Base-by-base conservation (phyloP, 2,888 invertebrate genomes). In the Tinea semifulvella region DNA sequence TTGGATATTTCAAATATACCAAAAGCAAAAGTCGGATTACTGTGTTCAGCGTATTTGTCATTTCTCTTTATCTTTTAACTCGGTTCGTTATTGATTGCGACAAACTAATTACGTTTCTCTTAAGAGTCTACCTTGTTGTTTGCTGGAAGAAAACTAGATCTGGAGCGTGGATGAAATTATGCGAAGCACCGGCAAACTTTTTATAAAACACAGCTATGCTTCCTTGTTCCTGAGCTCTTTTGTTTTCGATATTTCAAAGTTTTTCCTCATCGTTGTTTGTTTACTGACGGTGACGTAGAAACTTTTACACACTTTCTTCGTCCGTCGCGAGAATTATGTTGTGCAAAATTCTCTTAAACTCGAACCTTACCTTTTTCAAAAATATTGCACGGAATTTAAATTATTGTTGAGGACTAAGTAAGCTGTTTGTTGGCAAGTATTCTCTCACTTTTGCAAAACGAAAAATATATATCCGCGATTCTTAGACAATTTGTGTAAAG, bases 201-300 rank as follows among this genome's bases (percentile, higher is more conserved):
- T 57, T 47, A 57, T 58, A 57, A 61, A 65, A 61, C 63, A 64
- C 61, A n/a, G 58, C 57, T 53, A 57, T 58, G 56, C 51, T 53
- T 60, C 57, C 58, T 58, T 43, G 40, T 60, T 56, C 54, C n/a
- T 56, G 54, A 50, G 53, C 53, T 60, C 63, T 64, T 47, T 67
- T 63, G 60, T 61, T 57, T 60, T 55, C 50, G 56, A 56, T 43
- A 28, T 28, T 31, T 43, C 43, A 28, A 43, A 43, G 43, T 43
- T 43, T 28, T 31, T 40, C 40, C 22, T 22, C 22, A n/a, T 22
- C 20, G 22, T 36, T 36, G 36, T 40, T 22, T 20, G 19, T 14
- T 8, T 40, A 40, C 40, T 22, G 11, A 22, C 19, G 22, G 40
- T 22, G 40, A 20, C 20, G 19, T n/a, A 22, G 40, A 22, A 36